Conservation (phyloP, 2,888 invertebrate species). For the Empis stercorea region DNA sequence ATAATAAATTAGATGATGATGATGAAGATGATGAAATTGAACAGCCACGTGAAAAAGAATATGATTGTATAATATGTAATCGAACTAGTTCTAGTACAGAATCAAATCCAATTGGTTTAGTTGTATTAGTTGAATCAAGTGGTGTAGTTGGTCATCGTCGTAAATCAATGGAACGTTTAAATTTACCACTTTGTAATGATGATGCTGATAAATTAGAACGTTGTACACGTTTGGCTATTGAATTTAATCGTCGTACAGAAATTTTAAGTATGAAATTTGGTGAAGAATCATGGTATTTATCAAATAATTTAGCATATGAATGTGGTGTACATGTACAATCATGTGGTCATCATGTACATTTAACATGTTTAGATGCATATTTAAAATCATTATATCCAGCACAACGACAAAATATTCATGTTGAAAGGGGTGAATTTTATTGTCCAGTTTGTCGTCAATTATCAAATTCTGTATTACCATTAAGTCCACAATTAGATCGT, state of each 20-base stretch:
- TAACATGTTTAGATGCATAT: slow-evolving; percentile 87
- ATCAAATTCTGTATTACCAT: slow-evolving; percentile 78
- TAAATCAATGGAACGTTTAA: slow-evolving; percentile 28
- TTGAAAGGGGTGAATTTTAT: slow-evolving; percentile 76
- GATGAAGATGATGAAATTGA: slow-evolving; percentile 44
- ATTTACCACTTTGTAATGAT: slow-evolving; percentile 50
- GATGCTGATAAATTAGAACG: slow-evolving; percentile 44
- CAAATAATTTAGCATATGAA: slow-evolving; percentile 73
- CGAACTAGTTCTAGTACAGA: slow-evolving; percentile 75
- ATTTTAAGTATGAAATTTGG: slow-evolving; percentile 65
- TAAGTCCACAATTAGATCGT: slow-evolving; percentile 58
- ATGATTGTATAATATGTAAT: slow-evolving; percentile 93
- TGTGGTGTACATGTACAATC: slow-evolving; percentile 89
- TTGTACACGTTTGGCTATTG: slow-evolving; percentile 55
- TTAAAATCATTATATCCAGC: slow-evolving; percentile 69
- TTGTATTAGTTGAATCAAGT: slow-evolving; percentile 73
- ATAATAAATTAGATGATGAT: slow-evolving; percentile 37
- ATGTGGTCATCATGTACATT: slow-evolving; percentile 94
- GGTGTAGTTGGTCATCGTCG: slow-evolving; percentile 74
- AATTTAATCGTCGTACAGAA: slow-evolving; percentile 65
- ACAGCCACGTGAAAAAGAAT: slow-evolving; percentile 53
- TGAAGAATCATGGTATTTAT: slow-evolving; percentile 65
- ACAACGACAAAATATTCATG: slow-evolving; percentile 59
- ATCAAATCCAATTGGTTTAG: slow-evolving; percentile 75
- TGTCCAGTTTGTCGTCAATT: slow-evolving; percentile 91